These are phyloP conservation scores for Piprites chloris DNA, from an alignment of 2,113 vertebrate genomes.

Conservation along the genomic window DNA sequence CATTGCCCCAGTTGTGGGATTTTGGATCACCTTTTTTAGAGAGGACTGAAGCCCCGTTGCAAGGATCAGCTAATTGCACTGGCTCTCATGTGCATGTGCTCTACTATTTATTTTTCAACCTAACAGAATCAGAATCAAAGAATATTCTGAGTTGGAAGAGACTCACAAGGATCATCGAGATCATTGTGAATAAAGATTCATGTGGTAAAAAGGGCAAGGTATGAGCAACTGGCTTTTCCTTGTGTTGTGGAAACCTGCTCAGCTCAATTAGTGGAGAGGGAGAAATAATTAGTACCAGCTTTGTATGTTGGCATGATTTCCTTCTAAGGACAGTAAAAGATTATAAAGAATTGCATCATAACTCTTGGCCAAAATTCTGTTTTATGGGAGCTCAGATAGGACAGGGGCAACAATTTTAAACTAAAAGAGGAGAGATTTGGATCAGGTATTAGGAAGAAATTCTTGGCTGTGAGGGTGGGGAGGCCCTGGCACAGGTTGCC, in stretches of 20 bases:
- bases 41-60: background rate
- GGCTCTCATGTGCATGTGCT: fast-evolving
- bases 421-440: background rate
- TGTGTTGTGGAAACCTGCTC: fast-evolving
- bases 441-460: background rate
- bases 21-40: background rate
- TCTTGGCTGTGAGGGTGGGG: background rate
- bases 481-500: background rate
- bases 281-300: background rate
- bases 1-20: fast-evolving
- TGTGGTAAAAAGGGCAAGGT: fast-evolving
- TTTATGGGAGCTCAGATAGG: background rate
- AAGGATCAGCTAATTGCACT: background rate
- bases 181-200: background rate
- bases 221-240: background rate
- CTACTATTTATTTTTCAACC: background rate
- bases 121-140: background rate
- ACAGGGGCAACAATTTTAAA: background rate
- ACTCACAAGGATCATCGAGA: background rate
- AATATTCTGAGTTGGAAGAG: background rate
- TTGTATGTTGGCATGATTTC: background rate
- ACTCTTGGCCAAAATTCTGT: background rate
- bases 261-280: background rate
- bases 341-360: background rate
- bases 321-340: background rate